Evolutionary conservation across 1,140 invertebrate genomes (phyloP), one percentile per base, ranked within the genome.

Genomic region (Sitobion miscanthi): DNA sequence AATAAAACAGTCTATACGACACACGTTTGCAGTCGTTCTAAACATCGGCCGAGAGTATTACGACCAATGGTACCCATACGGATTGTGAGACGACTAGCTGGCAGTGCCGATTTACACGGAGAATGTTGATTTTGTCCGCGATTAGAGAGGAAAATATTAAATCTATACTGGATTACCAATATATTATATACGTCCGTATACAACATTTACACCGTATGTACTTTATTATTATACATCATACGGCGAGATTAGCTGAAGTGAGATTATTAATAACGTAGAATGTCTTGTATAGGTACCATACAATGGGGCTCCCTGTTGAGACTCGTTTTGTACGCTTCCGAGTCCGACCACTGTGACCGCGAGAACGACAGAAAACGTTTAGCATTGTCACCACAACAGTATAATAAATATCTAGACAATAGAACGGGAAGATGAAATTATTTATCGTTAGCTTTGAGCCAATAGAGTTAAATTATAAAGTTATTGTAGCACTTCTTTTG

Each of bases 331-430:
- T 38, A 38, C 77, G 35, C 77, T 38, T 83, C 77, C 35, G 35
- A 83, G 77, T 38, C 35, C 20, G 77, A 83, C 77, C 77, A 83
- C 35, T 83, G 77, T 83, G 77, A 83, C 77, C 77, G 35, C 77
- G 77, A 83, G 77, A 83, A 83, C 77, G 77, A 83, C 77, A 38
- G 77, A 83, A 38, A 35, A 83, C 35, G n/a, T 83, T 38, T 83
- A 83, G 35, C 35, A 83, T 83, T 83, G 77, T 83, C 77, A 83
- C 77, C 77, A 38, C 77, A 83, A 9, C n/a, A 83, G 77, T 11
- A 82, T 82, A 35, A 83, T 83, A 83, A 83, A 83, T 83, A 83
- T 83, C 35, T 83, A 83, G 21, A 83, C 35, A 83, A 83, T 83
- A 83, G 77, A 38, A 38, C 35, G 77, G 35, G 30, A n/a, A n/a